Conservation (phyloP, 2,113 vertebrate genomes). For the Melanostigma gelatinosum region DNA sequence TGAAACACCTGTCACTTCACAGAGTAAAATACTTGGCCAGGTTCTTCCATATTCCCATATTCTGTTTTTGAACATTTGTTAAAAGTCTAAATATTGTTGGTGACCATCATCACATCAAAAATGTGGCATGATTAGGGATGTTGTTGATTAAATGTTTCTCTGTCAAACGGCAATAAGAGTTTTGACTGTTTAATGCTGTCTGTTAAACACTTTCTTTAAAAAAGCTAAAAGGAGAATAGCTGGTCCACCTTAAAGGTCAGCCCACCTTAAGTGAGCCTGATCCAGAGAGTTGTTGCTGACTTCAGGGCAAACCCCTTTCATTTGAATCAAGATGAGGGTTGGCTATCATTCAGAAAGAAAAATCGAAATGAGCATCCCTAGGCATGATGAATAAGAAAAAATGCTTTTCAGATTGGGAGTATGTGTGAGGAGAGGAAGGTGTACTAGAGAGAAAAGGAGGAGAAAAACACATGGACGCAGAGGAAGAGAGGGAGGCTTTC, state of each 20-base stretch:
- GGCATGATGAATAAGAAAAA: background rate
- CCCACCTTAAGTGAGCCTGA: too few species aligned
- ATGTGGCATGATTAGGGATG: background rate
- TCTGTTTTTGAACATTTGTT: background rate
- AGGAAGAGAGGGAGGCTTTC: background rate
- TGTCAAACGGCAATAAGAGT: too few species aligned
- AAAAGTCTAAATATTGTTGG: background rate
- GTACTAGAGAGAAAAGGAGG: background rate
- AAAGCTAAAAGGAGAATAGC: too few species aligned
- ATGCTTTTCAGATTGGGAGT: background rate
- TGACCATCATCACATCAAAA: background rate
- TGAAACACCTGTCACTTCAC: slow-evolving; percentile 45
- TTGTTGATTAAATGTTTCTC: too few species aligned
- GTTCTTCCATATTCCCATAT: background rate
- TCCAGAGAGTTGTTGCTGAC: too few species aligned
- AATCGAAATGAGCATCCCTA: too few species aligned
- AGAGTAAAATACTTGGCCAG: slow-evolving; percentile 7
- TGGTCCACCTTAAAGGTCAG: too few species aligned
- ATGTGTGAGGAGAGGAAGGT: background rate
- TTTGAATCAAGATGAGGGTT: too few species aligned
- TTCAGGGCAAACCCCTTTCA: too few species aligned
- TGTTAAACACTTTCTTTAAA: too few species aligned
- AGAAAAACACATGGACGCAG: background rate
- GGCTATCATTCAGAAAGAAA: too few species aligned
- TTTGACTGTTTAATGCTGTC: too few species aligned